Evolutionary conservation across 30 jellyfish, hydroid and myxozoan species (phyloP).

Genomic region (Pelagia noctiluca): DNA sequence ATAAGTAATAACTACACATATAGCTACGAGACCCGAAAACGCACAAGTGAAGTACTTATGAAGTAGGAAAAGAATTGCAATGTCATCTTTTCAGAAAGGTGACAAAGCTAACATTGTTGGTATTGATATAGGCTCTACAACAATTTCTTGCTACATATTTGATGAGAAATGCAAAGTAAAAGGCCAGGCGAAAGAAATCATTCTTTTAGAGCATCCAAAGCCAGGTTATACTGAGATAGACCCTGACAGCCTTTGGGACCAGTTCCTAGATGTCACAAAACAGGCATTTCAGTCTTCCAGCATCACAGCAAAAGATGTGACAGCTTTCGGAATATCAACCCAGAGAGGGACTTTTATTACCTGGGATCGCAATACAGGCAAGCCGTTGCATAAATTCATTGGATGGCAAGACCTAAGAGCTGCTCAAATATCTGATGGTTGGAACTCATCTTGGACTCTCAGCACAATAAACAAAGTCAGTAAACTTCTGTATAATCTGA

Average conservation of each 20-base stretch:
- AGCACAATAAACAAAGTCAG: conserved; percentile 19
- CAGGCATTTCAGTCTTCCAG: conserved; percentile 64
- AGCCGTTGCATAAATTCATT: conserved; percentile 75
- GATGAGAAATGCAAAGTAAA: conserved; percentile 52
- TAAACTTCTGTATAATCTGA: conserved; percentile 27
- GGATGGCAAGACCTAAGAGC: conserved; percentile 96
- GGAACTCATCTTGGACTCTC: conserved; percentile 64
- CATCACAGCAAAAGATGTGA: conserved; percentile 63
- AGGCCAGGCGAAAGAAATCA: conserved; percentile 22
- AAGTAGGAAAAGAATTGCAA: too few relatives aligned
- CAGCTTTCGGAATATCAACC: conserved; percentile 75
- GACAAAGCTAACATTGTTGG: conserved; percentile 58
- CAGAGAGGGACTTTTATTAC: conserved; percentile 86
- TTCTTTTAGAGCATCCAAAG: conserved; percentile 66
- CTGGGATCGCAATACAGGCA: conserved; percentile 92
- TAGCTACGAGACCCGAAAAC: too few relatives aligned
- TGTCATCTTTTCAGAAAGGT: too few relatives aligned
- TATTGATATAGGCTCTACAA: conserved; percentile 70
- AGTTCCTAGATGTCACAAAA: conserved; percentile 57
- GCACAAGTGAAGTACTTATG: too few relatives aligned
- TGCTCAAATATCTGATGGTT: conserved; percentile 42
- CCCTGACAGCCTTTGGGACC: conserved; percentile 85
- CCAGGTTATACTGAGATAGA: conserved; percentile 80
- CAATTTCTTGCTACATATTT: conserved; percentile 51
- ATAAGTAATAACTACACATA: too few relatives aligned